Conservation (phyloP, 2,888 invertebrate genomes). For the Gari tellinella region DNA sequence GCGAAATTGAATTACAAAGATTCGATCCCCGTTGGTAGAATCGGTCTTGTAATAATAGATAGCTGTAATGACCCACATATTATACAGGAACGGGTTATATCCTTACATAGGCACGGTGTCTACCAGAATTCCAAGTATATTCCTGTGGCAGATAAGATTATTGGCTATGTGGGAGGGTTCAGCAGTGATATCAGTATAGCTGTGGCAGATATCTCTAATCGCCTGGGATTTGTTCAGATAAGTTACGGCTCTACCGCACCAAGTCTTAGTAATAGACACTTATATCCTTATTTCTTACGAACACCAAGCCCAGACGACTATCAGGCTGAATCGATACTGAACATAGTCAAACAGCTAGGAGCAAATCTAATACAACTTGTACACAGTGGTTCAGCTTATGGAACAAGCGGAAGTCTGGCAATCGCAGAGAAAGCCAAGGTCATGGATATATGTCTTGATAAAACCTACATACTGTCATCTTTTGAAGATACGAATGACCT, state of each 20-base stretch:
- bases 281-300: conserved; percentile 60
- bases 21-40: conserved; percentile 13
- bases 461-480: conserved; percentile 30
- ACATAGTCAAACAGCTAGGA: conserved; percentile 35
- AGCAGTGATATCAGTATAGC: conserved; percentile 59
- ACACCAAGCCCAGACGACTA: conserved; percentile 52
- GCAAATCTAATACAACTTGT: conserved; percentile 62
- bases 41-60: conserved; percentile 62
- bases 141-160: conserved; percentile 44
- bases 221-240: conserved; percentile 50
- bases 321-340: conserved; percentile 53
- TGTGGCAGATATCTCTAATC: conserved; percentile 42
- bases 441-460: conserved; percentile 52
- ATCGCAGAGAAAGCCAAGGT: conserved; percentile 11
- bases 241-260: conserved; percentile 61
- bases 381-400: conserved; percentile 56
- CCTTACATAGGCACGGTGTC: conserved; percentile 53
- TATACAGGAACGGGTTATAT: conserved; percentile 51
- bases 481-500: conserved; percentile 10
- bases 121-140: conserved; percentile 30
- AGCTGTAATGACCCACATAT: conserved; percentile 64
- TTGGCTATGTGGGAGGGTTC: conserved; percentile 63
- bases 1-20: conserved; percentile 29
- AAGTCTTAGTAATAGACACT: conserved; percentile 45
- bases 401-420: conserved; percentile 52